Conservation (phyloP, 2,797 vertebrate species). For the Margarornis squamiger region DNA sequence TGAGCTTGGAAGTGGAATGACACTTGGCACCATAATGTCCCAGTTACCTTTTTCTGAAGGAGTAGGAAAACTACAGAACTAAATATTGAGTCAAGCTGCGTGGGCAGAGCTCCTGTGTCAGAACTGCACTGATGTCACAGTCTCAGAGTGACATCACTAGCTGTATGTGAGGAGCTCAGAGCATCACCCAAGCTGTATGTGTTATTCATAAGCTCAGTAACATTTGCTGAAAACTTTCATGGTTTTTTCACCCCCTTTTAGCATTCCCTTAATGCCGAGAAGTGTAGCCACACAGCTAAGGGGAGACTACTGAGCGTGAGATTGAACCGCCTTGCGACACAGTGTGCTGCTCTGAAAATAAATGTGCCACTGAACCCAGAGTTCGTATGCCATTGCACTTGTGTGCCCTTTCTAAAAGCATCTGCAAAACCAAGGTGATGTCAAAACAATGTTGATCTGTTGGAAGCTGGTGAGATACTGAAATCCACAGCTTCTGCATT, state of each 20-base stretch:
- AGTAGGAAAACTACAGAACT: slow-evolving; percentile 13
- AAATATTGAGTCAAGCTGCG: background rate
- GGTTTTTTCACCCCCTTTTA: background rate
- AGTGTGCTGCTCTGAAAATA: background rate
- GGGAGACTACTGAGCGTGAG: background rate
- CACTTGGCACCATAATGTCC: slow-evolving; percentile 2
- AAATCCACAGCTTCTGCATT: background rate
- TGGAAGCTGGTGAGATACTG: background rate
- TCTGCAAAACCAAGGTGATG: background rate
- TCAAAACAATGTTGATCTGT: background rate
- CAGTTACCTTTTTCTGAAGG: slow-evolving; percentile 21
- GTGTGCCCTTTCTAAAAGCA: background rate
- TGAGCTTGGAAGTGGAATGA: background rate
- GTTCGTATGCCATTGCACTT: background rate
- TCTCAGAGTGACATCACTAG: background rate
- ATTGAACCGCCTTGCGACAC: background rate
- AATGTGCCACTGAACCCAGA: background rate
- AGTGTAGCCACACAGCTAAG: background rate
- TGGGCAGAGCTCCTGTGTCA: background rate
- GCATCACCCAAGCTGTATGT: background rate
- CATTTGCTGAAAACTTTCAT: background rate
- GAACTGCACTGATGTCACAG: background rate
- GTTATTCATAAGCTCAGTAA: background rate
- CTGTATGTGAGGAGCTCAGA: background rate
- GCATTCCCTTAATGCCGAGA: background rate